phyloP scores from a whole-genome alignment of 2,113 vertebrate species.

The Micronisus gabar region DNA sequence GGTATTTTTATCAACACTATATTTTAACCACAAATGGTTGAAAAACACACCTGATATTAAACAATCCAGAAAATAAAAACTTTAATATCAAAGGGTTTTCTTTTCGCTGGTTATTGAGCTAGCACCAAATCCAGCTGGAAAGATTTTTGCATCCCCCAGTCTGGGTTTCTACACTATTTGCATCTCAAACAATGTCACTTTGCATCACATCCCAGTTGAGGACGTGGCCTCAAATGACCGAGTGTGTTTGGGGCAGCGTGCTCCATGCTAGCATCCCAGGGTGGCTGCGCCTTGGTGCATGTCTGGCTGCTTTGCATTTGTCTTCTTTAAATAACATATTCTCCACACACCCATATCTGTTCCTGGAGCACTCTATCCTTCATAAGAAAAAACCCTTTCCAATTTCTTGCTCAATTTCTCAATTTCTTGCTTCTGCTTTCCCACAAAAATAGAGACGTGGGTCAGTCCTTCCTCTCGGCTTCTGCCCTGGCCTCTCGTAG shows the following conservation, averaged over 20 bases:
- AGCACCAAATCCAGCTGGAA: background rate
- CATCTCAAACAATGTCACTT: background rate
- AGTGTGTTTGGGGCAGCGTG: background rate
- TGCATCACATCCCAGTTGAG: background rate
- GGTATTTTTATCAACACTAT: background rate
- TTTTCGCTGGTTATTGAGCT: background rate
- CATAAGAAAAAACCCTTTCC: background rate
- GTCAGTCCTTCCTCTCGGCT: background rate
- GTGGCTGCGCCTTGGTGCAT: background rate
- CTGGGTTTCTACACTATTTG: background rate
- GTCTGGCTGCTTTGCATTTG: background rate
- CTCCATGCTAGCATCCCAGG: background rate
- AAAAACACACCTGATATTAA: background rate
- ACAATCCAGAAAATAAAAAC: background rate
- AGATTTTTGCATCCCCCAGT: background rate
- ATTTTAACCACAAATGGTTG: background rate
- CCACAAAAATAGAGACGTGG: background rate
- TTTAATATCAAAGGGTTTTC: background rate
- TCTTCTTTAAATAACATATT: background rate
- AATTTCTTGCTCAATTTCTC: background rate
- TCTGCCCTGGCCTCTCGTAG: background rate
- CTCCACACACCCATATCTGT: background rate
- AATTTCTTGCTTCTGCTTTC: background rate
- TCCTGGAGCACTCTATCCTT: background rate
- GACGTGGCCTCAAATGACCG: background rate